A percentile compares a stretch with the other conserved stretches of the same genome.
Evolutionary conservation across 2,797 vertebrate species (phyloP).

Genomic region (Rhincodon typus): DNA sequence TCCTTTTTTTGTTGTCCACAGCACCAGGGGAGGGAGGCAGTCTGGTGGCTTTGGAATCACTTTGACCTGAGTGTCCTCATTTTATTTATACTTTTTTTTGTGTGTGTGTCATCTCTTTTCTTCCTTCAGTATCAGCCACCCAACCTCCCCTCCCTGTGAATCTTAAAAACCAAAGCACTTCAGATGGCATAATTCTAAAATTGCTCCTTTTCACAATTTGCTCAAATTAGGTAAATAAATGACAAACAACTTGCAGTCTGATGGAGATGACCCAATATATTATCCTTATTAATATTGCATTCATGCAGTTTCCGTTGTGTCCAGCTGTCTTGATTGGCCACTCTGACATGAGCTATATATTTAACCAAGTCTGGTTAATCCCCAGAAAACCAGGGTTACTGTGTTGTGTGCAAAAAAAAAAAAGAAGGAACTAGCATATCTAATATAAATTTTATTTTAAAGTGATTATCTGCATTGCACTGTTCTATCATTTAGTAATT

Average conservation of each 20-base stretch:
- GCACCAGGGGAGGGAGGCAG: slow-evolving; percentile 31
- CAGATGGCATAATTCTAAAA: background rate
- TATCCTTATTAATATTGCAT: slow-evolving; percentile 37
- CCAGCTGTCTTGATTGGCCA: slow-evolving; percentile 32
- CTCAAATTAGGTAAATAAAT: slow-evolving; percentile 36
- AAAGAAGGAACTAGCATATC: background rate
- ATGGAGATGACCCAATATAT: slow-evolving; percentile 6
- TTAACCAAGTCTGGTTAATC: slow-evolving; percentile 19
- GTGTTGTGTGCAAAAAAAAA: background rate
- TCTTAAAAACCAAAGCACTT: background rate
- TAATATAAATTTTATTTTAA: slow-evolving; percentile 22
- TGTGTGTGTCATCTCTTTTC: slow-evolving; percentile 44
- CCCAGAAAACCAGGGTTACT: background rate
- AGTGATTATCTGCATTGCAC: background rate
- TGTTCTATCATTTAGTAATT: slow-evolving; percentile 30
- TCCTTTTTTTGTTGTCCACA: slow-evolving; percentile 37
- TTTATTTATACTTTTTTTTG: slow-evolving; percentile 44
- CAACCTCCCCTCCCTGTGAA: background rate
- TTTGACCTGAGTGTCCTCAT: slow-evolving; percentile 40
- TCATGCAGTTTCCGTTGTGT: background rate
- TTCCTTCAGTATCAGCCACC: slow-evolving; percentile 35
- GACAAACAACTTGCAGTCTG: background rate
- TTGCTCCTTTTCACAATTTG: background rate
- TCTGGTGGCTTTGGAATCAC: slow-evolving; percentile 37
- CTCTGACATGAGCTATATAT: slow-evolving; percentile 18